phyloP scores from a whole-genome alignment of 2,113 vertebrate genomes.

The Lepisosteus oculatus region DNA sequence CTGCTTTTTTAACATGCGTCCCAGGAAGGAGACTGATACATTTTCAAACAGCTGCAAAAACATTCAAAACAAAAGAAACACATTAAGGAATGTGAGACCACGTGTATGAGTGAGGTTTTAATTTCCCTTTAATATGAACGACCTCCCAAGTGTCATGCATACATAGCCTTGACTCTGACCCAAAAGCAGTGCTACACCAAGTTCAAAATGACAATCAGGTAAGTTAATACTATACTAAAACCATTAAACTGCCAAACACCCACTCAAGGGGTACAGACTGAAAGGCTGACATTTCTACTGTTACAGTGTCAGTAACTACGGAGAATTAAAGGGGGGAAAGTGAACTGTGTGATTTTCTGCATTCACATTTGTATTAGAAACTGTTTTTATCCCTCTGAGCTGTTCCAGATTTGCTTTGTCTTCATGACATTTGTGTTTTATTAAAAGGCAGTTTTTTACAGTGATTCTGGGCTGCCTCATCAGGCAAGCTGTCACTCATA shows the following conservation, averaged over 20 bases:
- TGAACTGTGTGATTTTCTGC: background rate
- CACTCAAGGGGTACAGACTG: slow-evolving; percentile 23
- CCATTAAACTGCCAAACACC: slow-evolving; percentile 28
- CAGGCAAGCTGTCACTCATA: background rate
- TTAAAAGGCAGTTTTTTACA: background rate
- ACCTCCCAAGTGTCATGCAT: slow-evolving; percentile 46
- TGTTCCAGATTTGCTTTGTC: slow-evolving; percentile 32
- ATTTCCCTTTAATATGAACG: slow-evolving; percentile 38
- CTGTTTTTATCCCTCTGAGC: slow-evolving; percentile 10
- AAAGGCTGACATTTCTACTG: slow-evolving; percentile 29
- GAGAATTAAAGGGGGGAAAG: slow-evolving; percentile 34
- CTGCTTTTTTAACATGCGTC: slow-evolving; percentile 37
- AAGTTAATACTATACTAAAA: slow-evolving; percentile 38
- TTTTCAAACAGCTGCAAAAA: slow-evolving; percentile 51
- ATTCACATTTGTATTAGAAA: slow-evolving; percentile 1
- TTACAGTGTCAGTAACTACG: slow-evolving; percentile 47
- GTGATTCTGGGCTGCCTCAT: background rate
- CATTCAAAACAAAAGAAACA: slow-evolving; percentile 34
- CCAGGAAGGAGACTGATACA: slow-evolving; percentile 27
- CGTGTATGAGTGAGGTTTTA: slow-evolving; percentile 23
- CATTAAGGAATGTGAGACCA: too few species aligned
- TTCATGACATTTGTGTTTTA: background rate
- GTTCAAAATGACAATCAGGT: slow-evolving; percentile 41
- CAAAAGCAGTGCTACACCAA: slow-evolving; percentile 30
- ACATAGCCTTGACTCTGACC: slow-evolving; percentile 36